phyloP scores from a whole-genome alignment of 2,797 vertebrate species.

The Cirrhinus molitorella region DNA sequence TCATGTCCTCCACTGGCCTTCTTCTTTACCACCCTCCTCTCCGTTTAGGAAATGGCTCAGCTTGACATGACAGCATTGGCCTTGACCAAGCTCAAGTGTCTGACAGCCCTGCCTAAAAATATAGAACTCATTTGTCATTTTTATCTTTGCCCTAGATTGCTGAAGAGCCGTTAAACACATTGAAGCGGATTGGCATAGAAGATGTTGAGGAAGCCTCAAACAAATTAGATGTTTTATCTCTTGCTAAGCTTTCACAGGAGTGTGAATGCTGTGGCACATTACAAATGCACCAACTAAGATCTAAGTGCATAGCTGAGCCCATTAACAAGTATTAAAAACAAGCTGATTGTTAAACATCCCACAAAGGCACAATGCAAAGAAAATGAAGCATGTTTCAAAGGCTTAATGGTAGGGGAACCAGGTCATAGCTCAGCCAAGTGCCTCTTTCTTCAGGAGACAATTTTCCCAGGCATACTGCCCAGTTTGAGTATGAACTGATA shows the following conservation, averaged over 20 bases:
- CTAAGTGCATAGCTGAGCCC: neutral
- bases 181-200: slow-evolving; percentile 34
- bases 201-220: neutral
- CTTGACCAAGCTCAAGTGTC: slow-evolving; percentile 73
- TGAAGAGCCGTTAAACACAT: slow-evolving; percentile 27
- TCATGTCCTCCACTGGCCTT: neutral
- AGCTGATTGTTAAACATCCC: slow-evolving; percentile 1
- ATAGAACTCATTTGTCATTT: slow-evolving; percentile 71
- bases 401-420: neutral
- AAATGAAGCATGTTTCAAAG: slow-evolving; percentile 2
- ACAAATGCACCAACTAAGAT: slow-evolving; percentile 1
- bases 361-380: neutral
- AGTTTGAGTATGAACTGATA: slow-evolving; percentile 66
- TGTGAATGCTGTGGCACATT: slow-evolving; percentile 14
- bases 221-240: neutral
- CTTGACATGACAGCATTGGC: slow-evolving; percentile 56
- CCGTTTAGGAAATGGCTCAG: slow-evolving; percentile 37
- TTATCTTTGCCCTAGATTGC: slow-evolving; percentile 67
- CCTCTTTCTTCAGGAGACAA: slow-evolving; percentile 58
- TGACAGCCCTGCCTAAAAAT: slow-evolving; percentile 76
- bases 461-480: slow-evolving; percentile 63
- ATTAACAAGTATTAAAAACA: slow-evolving; percentile 14
- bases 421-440: slow-evolving; percentile 50
- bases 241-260: slow-evolving; percentile 6
- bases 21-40: neutral